Evolutionary conservation across 2,888 invertebrate genomes (phyloP).

Genomic region (Incurvaria masculella): DNA sequence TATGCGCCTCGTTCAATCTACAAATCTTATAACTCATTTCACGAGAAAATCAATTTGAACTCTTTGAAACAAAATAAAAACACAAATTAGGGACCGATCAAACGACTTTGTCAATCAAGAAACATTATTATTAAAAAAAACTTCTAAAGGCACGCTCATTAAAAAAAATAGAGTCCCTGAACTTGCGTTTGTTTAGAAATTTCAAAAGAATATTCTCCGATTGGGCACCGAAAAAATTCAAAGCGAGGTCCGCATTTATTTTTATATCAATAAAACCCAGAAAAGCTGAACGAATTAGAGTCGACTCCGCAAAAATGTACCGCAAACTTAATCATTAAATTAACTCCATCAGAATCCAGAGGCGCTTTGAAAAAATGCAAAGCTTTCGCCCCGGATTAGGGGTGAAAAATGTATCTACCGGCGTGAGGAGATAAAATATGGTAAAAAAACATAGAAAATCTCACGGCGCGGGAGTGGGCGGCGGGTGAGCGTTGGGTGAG

Average conservation of each 20-base stretch:
- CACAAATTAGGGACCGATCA: not conserved
- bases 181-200: not conserved
- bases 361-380: not conserved
- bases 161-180: not conserved
- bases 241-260: too few relatives aligned
- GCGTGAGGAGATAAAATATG: not conserved
- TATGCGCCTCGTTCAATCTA: too few relatives aligned
- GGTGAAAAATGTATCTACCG: too few relatives aligned
- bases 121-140: not conserved
- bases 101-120: not conserved
- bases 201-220: too few relatives aligned
- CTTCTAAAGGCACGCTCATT: not conserved
- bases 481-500: not conserved
- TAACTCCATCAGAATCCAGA: not conserved
- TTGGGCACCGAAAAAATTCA: too few relatives aligned
- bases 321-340: not conserved
- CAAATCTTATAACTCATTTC: too few relatives aligned
- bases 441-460: not conserved
- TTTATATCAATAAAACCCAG: not conserved
- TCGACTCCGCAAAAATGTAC: not conserved
- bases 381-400: not conserved
- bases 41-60: too few relatives aligned
- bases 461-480: not conserved
- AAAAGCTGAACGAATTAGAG: not conserved
- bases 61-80: not conserved